Evolutionary conservation across 2,888 invertebrate species (phyloP).

Genomic region (Coenonympha arcania): DNA sequence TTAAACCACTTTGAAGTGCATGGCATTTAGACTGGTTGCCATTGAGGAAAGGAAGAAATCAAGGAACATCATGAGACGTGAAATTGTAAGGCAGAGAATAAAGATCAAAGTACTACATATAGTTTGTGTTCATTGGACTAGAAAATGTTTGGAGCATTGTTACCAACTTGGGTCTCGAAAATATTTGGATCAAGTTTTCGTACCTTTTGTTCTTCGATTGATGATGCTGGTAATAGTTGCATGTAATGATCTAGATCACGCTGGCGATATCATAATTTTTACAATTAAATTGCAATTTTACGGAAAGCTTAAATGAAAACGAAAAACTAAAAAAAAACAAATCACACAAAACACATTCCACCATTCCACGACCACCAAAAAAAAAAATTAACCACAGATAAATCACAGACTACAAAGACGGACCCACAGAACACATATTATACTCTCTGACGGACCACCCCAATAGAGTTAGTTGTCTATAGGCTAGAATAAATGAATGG

Average conservation of each 20-base stretch:
- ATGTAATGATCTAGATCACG: neutral
- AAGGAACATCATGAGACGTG: slow-evolving; percentile 8
- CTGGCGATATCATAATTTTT: neutral
- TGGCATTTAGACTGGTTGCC: slow-evolving; percentile 21
- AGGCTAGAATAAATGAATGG: too few species aligned
- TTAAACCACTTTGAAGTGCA: slow-evolving; percentile 9
- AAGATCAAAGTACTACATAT: too few species aligned
- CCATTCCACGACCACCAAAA: too few species aligned
- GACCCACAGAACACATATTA: too few species aligned
- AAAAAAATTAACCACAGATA: too few species aligned
- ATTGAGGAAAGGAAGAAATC: neutral
- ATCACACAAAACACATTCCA: too few species aligned
- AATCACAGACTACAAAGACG: too few species aligned
- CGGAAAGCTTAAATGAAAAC: neutral
- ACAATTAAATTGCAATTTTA: neutral
- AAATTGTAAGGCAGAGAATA: too few species aligned
- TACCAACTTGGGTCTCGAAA: neutral
- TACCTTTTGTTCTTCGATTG: slow-evolving; percentile 1
- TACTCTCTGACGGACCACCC: too few species aligned
- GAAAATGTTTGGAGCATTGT: slow-evolving; percentile 10
- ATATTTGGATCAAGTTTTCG: neutral
- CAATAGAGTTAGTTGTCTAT: too few species aligned
- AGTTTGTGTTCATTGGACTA: slow-evolving; percentile 20
- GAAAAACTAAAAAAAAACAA: slow-evolving; percentile 5
- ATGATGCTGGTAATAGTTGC: neutral